Evolutionary conservation across 1,140 invertebrate genomes (phyloP).

Genomic region (Sarcophaga bullata): DNA sequence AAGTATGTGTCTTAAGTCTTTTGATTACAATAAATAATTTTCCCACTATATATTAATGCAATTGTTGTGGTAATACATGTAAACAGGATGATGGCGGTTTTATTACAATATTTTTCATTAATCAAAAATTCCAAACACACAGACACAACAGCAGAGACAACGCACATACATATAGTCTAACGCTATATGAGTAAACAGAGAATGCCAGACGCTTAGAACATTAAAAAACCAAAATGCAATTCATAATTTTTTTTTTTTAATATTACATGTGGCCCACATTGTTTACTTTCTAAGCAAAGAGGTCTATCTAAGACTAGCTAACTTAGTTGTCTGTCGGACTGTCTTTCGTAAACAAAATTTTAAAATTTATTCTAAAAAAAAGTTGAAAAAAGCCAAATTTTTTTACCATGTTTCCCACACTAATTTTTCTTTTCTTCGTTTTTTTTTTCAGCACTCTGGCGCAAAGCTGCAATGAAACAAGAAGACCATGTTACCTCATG

Average conservation of each 20-base stretch:
- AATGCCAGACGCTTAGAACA: not conserved
- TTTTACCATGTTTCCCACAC: constrained; percentile 11
- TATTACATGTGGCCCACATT: constrained; percentile 19
- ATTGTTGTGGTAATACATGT: not conserved
- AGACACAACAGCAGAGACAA: not conserved
- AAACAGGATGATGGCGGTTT: not conserved
- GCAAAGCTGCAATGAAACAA: not conserved
- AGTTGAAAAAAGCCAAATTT: not conserved
- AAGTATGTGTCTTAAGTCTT: constrained; percentile 17
- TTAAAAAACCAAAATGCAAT: constrained; percentile 7
- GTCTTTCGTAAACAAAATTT: not conserved
- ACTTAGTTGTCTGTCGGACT: not conserved
- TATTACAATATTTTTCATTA: not conserved
- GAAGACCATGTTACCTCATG: not conserved
- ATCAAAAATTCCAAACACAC: constrained; percentile 15
- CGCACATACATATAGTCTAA: not conserved
- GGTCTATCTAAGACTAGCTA: not conserved
- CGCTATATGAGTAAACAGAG: too few species aligned
- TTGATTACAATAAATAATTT: constrained; percentile 2
- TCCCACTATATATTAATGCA: not conserved
- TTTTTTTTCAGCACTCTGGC: not conserved
- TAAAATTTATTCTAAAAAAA: not conserved
- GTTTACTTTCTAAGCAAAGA: too few species aligned
- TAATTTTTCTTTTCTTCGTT: not conserved
- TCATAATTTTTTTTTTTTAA: constrained; percentile 16